A percentile compares a stretch with the other conserved stretches of the same genome.
Evolutionary conservation across 2,888 invertebrate species (phyloP).

Genomic region (Hirudinaria manillensis): DNA sequence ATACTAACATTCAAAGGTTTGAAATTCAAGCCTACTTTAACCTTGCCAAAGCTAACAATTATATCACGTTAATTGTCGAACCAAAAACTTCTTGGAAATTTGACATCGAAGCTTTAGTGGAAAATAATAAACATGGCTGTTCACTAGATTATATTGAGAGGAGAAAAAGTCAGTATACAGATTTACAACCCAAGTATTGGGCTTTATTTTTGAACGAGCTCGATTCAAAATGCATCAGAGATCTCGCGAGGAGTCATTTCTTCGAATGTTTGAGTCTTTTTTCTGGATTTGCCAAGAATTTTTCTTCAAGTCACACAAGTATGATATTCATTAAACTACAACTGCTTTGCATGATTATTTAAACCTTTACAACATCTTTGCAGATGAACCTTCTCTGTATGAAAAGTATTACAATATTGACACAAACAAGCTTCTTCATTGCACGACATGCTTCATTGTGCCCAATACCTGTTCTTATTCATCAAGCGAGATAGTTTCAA

Average conservation of each 20-base stretch:
- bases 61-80: slow-evolving; percentile 48
- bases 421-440: slow-evolving; percentile 29
- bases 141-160: slow-evolving; percentile 40
- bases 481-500: slow-evolving; percentile 14
- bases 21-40: slow-evolving; percentile 49
- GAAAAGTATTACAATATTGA: slow-evolving; percentile 14
- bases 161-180: slow-evolving; percentile 43
- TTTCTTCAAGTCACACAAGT: not conserved
- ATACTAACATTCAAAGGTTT: slow-evolving; percentile 52
- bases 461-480: slow-evolving; percentile 22
- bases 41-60: slow-evolving; percentile 45
- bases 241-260: slow-evolving; percentile 13
- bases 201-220: slow-evolving; percentile 45
- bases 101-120: slow-evolving; percentile 45
- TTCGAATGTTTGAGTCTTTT: slow-evolving; percentile 17
- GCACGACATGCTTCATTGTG: slow-evolving; percentile 34
- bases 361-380: not conserved
- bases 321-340: not conserved
- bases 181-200: slow-evolving; percentile 46
- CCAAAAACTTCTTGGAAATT: slow-evolving; percentile 52
- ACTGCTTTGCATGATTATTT: slow-evolving; percentile 1
- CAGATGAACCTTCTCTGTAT: not conserved
- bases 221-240: not conserved
- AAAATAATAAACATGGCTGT: slow-evolving; percentile 46
- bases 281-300: slow-evolving; percentile 18